A percentile compares a stretch with the other conserved stretches of the same genome.
These are phyloP conservation scores for Tethya wilhelma DNA, from an alignment of 37 sponge, comb jelly and placozoan species.

Conservation along the genomic window DNA sequence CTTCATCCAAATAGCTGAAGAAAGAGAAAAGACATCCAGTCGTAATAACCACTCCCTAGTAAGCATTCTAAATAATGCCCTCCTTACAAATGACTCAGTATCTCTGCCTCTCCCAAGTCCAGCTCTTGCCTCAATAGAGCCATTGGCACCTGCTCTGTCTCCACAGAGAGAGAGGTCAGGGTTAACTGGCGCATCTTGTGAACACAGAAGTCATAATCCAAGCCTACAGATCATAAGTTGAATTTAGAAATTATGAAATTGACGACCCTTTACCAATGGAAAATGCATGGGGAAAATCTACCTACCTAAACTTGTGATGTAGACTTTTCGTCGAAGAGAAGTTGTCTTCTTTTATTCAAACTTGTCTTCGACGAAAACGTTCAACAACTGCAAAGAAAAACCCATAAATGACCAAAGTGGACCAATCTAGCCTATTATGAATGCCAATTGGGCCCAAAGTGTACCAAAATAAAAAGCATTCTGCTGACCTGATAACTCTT, in stretches of 20 bases:
- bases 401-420: too few relatives aligned
- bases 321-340: conserved; percentile 32
- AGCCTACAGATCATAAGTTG: too few relatives aligned
- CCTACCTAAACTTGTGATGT: conserved; percentile 30
- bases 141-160: conserved; percentile 46
- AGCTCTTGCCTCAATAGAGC: conserved; percentile 34
- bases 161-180: conserved; percentile 46
- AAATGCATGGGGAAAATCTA: too few relatives aligned
- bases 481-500: conserved; percentile 50
- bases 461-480: too few relatives aligned
- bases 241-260: too few relatives aligned
- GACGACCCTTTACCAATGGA: too few relatives aligned
- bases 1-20: conserved; percentile 62
- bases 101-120: conserved; percentile 17
- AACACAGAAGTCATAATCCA: conserved; percentile 20
- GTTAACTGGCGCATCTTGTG: conserved; percentile 76
- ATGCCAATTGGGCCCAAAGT: too few relatives aligned
- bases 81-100: neutral
- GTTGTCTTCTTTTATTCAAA: conserved; percentile 28
- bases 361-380: conserved; percentile 53
- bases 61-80: neutral
- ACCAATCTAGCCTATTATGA: too few relatives aligned
- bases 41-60: too few relatives aligned
- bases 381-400: conserved; percentile 37
- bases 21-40: neutral